These are phyloP conservation scores for Hydrochoerus hydrochaeris DNA, from an alignment of 2,113 vertebrate species.

Conservation along the genomic window DNA sequence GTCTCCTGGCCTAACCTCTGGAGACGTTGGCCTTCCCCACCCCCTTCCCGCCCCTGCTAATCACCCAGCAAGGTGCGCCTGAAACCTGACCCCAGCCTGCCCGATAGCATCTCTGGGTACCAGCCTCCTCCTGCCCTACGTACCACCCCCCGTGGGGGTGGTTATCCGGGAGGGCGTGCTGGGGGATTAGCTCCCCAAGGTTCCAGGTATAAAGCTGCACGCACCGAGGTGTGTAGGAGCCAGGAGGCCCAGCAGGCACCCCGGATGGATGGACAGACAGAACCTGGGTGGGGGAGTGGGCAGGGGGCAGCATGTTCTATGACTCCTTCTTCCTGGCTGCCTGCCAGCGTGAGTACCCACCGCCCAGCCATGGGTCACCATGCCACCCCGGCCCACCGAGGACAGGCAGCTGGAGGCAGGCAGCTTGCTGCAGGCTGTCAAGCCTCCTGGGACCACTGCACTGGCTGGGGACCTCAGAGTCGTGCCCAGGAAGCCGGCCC, in stretches of 20 bases:
- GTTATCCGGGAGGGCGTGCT: slow-evolving; percentile 63
- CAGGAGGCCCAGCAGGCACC: not conserved
- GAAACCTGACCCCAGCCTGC: slow-evolving; percentile 59
- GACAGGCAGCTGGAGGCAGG: not conserved
- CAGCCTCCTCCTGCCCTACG: not conserved
- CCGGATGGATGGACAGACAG: fast-evolving
- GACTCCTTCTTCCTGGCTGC: slow-evolving; percentile 70
- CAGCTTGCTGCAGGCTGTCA: not conserved
- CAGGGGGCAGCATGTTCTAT: slow-evolving; percentile 72
- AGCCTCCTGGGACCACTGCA: not conserved
- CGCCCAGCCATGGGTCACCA: not conserved
- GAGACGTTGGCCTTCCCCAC: not conserved
- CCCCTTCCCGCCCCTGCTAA: not conserved
- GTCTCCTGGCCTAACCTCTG: not conserved
- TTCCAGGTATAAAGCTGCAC: slow-evolving; percentile 72
- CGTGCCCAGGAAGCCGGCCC: not conserved
- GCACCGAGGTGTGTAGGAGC: not conserved
- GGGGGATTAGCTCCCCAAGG: slow-evolving; percentile 80
- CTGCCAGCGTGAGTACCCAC: slow-evolving; percentile 77
- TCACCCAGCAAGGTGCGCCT: slow-evolving; percentile 43
- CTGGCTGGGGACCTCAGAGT: not conserved
- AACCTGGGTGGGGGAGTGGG: not conserved
- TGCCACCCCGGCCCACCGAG: not conserved
- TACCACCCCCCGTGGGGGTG: slow-evolving; percentile 12
- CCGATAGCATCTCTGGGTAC: slow-evolving; percentile 69